Percentiles rank a stretch among this genome's conserved stretches.
phyloP scores from a whole-genome alignment of 2,888 invertebrate species.

The Cheiracanthium punctorium region DNA sequence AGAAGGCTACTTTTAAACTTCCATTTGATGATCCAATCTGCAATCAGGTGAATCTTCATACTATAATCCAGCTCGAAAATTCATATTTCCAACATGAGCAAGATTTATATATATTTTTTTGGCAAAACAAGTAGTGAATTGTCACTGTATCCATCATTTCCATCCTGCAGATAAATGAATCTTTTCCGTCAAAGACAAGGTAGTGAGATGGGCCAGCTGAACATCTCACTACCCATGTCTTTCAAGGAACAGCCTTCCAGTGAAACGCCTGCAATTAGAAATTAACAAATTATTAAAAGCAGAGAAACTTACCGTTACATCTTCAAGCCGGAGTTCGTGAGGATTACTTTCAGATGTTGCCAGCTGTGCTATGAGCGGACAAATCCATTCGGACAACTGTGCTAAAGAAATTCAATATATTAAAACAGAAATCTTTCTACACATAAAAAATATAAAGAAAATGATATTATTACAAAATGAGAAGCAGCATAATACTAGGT shows the following conservation, averaged over 20 bases:
- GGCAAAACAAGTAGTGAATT: no score
- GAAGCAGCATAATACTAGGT: background rate
- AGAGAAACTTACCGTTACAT: slow-evolving; percentile 79
- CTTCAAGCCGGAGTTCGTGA: slow-evolving; percentile 79
- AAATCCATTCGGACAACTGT: slow-evolving; percentile 82
- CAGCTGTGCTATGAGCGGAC: slow-evolving; percentile 81
- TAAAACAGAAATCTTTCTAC: slow-evolving; percentile 49
- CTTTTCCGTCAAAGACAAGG: slow-evolving; percentile 94
- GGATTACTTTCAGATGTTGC: slow-evolving; percentile 78
- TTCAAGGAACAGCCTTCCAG: slow-evolving; percentile 80
- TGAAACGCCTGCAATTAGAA: background rate
- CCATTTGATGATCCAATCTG: no score
- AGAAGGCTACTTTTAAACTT: background rate
- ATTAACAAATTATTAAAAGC: background rate
- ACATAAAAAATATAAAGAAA: slow-evolving; percentile 32
- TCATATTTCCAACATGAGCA: no score
- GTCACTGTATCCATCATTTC: no score
- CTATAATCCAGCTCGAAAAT: no score
- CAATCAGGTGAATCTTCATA: no score
- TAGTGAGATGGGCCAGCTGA: slow-evolving; percentile 89
- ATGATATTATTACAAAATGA: background rate
- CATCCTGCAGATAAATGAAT: background rate
- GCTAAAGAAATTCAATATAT: slow-evolving; percentile 76
- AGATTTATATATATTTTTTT: no score
- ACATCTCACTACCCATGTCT: slow-evolving; percentile 99